phyloP scores from a whole-genome alignment of 2,888 invertebrate species.

The Ypsolopha scabrella region DNA sequence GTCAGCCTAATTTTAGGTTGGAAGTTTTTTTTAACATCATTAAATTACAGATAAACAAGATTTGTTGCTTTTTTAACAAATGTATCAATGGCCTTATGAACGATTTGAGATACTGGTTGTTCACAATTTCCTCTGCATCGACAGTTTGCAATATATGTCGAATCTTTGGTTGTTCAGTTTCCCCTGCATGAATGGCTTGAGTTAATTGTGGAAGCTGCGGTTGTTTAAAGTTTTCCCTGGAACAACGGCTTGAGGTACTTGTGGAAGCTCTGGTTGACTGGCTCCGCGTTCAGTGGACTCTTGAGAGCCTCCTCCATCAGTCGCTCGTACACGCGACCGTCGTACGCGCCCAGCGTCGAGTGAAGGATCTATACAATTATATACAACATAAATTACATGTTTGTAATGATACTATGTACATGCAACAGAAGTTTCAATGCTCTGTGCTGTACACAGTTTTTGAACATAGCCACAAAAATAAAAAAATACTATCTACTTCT shows the following conservation, averaged over 20 bases:
- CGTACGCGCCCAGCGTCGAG: constrained; percentile 83
- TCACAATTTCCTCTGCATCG: no score
- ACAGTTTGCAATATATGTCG: constrained; percentile 79
- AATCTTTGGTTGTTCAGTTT: constrained; percentile 54
- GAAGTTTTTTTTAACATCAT: no score
- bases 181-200: constrained; percentile 80
- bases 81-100: no score
- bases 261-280: constrained; percentile 80
- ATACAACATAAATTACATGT: background rate
- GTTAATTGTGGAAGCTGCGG: constrained; percentile 76
- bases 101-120: no score
- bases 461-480: background rate
- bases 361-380: constrained; percentile 50
- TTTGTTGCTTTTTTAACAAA: no score
- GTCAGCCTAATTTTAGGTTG: no score
- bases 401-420: background rate
- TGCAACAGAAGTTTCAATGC: background rate
- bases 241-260: constrained; percentile 81
- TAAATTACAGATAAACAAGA: no score
- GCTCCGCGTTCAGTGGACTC: constrained; percentile 82
- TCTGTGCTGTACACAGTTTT: background rate
- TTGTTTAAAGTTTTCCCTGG: constrained; percentile 74
- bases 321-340: constrained; percentile 85
- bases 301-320: constrained; percentile 81
- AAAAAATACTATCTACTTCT: background rate